phyloP scores from a whole-genome alignment of 92 coral and sea anemone genomes.

The Phenganax marumi region DNA sequence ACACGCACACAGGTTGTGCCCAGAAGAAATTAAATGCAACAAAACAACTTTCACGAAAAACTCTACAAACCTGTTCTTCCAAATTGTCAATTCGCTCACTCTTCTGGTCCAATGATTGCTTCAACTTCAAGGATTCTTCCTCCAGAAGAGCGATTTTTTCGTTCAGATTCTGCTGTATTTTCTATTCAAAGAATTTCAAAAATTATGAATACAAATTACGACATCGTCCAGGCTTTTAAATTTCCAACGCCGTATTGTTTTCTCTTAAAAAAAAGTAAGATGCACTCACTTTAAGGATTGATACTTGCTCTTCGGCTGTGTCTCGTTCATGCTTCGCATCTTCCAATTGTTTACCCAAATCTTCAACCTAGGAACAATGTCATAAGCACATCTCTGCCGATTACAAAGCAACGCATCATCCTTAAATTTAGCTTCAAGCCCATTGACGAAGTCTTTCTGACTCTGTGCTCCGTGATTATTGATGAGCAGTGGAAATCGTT shows the following conservation, averaged over 20 bases:
- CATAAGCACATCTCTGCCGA: background rate
- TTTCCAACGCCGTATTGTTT: background rate
- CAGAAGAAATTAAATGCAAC: too few relatives aligned
- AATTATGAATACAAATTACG: background rate
- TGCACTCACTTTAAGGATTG: constrained; percentile 22
- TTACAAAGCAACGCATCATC: background rate
- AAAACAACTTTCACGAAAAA: too few relatives aligned
- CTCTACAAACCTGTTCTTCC: constrained; percentile 49
- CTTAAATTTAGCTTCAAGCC: background rate
- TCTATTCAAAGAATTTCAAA: background rate
- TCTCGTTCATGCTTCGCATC: constrained; percentile 30
- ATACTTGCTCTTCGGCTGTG: constrained; percentile 7
- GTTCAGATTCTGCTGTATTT: constrained; percentile 18
- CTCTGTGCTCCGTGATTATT: too few relatives aligned
- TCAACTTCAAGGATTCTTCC: constrained; percentile 25
- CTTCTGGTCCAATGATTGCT: constrained; percentile 46
- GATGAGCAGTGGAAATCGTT: too few relatives aligned
- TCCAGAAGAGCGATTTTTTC: constrained; percentile 26
- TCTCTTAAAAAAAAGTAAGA: background rate
- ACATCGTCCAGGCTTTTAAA: background rate
- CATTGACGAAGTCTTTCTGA: background rate
- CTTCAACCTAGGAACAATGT: background rate
- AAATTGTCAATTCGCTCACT: constrained; percentile 43
- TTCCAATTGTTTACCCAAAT: background rate
- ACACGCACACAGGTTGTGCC: too few relatives aligned